phyloP scores from a whole-genome alignment of 2,113 vertebrate species.

The Phyllostomus hastatus region DNA sequence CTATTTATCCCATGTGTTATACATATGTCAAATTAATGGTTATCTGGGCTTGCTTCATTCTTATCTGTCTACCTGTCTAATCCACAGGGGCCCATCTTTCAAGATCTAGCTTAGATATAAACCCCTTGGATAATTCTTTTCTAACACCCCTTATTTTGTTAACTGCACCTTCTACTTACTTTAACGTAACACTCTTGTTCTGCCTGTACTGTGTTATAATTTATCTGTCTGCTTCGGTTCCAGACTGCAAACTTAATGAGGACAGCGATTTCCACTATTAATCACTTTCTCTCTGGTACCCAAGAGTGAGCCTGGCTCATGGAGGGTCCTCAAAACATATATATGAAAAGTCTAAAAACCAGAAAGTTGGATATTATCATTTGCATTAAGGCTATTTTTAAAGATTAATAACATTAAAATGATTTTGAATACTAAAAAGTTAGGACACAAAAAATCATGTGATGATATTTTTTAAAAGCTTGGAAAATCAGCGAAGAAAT shows the following conservation, averaged over 20 bases:
- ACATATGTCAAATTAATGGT: not conserved
- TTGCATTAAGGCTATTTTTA: not conserved
- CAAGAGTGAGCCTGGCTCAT: not conserved
- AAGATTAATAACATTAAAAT: not conserved
- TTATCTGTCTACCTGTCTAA: not conserved
- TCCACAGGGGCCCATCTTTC: not conserved
- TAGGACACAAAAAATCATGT: not conserved
- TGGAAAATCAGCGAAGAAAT: conserved; percentile 20
- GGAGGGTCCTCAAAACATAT: not conserved
- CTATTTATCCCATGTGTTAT: not conserved
- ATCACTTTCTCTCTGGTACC: not conserved
- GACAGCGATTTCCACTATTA: not conserved
- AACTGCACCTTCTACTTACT: not conserved
- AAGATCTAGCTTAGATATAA: not conserved
- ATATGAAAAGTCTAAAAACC: not conserved
- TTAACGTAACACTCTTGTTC: not conserved
- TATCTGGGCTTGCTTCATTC: not conserved
- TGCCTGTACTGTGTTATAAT: not conserved
- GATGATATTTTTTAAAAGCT: not conserved
- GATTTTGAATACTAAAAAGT: not conserved
- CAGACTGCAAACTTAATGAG: not conserved
- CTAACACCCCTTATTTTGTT: not conserved
- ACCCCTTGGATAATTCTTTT: not conserved
- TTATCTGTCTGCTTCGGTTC: not conserved
- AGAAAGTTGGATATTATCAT: not conserved